These are phyloP conservation scores for Cryptotis parvus DNA, from an alignment of 2,113 vertebrate genomes.

Conservation along the genomic window DNA sequence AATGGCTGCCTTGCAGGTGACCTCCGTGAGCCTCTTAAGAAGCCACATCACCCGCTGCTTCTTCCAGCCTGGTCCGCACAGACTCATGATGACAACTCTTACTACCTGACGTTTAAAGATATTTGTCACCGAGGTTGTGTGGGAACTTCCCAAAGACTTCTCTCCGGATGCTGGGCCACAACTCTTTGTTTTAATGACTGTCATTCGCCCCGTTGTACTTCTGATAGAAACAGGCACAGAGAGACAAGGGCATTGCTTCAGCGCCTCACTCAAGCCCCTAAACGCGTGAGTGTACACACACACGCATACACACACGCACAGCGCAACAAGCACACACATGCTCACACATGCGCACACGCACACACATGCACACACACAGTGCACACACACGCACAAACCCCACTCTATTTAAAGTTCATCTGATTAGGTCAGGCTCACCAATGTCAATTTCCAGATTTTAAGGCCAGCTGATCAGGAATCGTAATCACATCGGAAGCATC, in stretches of 20 bases:
- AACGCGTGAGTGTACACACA: too few species aligned
- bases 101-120: background rate
- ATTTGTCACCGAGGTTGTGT: background rate
- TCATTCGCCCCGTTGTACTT: background rate
- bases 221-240: background rate
- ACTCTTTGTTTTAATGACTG: background rate
- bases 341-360: too few species aligned
- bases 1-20: background rate
- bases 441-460: background rate
- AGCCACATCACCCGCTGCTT: background rate
- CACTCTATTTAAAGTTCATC: too few species aligned
- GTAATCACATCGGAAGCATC: background rate
- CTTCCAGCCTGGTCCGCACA: fast-evolving
- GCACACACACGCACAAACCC: too few species aligned
- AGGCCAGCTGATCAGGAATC: background rate
- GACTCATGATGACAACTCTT: background rate
- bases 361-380: too few species aligned
- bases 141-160: background rate
- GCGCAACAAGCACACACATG: too few species aligned
- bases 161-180: background rate
- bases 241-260: too few species aligned
- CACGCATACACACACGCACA: too few species aligned
- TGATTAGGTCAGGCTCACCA: background rate
- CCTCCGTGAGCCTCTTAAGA: background rate
- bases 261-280: too few species aligned